Base-by-base conservation (phyloP, 23 tunicate species). In the Aplidium turbinatum region DNA sequence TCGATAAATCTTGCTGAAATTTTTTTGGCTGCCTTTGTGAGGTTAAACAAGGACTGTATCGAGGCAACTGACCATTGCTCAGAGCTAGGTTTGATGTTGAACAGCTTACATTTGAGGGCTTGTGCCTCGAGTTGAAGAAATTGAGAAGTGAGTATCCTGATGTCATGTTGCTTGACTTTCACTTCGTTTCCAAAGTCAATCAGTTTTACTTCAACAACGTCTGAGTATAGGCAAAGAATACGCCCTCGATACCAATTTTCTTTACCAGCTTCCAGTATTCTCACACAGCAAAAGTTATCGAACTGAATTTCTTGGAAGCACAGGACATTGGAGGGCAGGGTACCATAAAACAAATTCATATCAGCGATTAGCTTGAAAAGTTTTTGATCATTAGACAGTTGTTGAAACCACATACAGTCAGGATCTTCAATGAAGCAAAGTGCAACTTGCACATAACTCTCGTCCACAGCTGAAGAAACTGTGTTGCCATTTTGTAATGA, bases 351-450 rank as follows among this genome's bases (percentile, higher is more conserved):
- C 3, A 57, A 26, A 35, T 56, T 54, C 81, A 87, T 78, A n/a
- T 53, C 58, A 6, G 35, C 38, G 31, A 77, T 55, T 0, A 87
- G 94, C 2, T 45, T 33, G 31, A 56, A 62, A 32, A 87, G 57
- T 21, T 58, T 16, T 22, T 47, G 58, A 40, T 66, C 42, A 47
- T 57, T 54, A 32, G 71, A 77, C 18, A 29, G 50, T 30, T 68
- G 82, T 52, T 87, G 94, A 28, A 87, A 70, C 94, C 94, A 87
- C 32, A 87, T 50, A 47, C 80, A 72, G n/a, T 78, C 86, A 7
- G 86, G 86, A 58, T 79, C 76, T 66, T 87, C 86, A 11, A 87
- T 63, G 33, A 53, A 80, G 30, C 87, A 72, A 27, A 87, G 55
- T 42, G 72, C 36, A 38, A 87, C 85, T 6, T 64, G 58, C 0